A percentile compares a stretch with the other conserved stretches of the same genome.
Conservation (phyloP, 1,140 invertebrate genomes). For the Periplaneta americana region DNA sequence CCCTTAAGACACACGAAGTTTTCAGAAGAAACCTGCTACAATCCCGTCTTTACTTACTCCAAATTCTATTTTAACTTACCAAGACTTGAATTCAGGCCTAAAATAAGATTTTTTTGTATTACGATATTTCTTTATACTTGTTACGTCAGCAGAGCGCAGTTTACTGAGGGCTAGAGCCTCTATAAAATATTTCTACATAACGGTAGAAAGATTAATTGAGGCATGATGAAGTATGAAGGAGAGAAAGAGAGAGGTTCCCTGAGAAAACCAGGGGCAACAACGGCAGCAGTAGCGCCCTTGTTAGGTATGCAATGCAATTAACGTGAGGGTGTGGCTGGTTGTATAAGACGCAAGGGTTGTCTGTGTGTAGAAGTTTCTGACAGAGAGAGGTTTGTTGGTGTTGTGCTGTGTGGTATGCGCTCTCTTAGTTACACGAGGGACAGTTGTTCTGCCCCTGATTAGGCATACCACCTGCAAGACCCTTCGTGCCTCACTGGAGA, state of each 20-base stretch:
- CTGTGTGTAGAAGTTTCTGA: not conserved
- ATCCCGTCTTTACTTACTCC: too few species aligned
- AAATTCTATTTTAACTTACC: too few species aligned
- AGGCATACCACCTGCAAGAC: not conserved
- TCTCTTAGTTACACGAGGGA: not conserved
- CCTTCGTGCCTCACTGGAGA: not conserved
- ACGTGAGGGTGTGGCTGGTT: slow-evolving; percentile 8
- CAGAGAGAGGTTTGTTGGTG: not conserved
- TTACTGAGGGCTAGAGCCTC: too few species aligned
- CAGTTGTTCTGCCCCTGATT: not conserved
- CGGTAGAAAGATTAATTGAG: not conserved
- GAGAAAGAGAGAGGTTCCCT: not conserved
- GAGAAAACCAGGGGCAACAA: not conserved
- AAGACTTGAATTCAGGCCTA: too few species aligned
- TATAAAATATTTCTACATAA: not conserved
- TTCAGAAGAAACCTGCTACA: too few species aligned
- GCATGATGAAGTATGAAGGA: not conserved
- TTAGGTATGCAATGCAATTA: slow-evolving; percentile 16
- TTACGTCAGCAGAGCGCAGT: too few species aligned
- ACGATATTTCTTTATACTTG: too few species aligned
- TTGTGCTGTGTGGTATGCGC: not conserved
- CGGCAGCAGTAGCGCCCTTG: not conserved
- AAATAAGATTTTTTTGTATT: too few species aligned
- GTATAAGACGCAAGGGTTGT: not conserved
- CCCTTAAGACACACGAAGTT: too few species aligned